These are phyloP conservation scores for Cancer borealis DNA, from an alignment of 2,888 invertebrate species.

Conservation along the genomic window DNA sequence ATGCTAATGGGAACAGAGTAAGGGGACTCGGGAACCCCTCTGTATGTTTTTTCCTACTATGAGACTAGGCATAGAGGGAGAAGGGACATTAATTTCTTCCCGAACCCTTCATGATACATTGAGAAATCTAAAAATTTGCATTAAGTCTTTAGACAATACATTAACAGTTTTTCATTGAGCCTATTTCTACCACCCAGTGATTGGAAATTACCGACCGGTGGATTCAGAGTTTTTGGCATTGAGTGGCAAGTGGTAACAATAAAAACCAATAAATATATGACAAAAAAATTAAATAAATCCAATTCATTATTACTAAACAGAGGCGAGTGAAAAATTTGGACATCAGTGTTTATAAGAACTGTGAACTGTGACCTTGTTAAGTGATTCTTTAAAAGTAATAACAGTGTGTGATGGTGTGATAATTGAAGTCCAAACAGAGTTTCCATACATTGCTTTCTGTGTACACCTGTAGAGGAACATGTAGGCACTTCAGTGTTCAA, in stretches of 20 bases:
- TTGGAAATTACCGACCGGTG: conserved; percentile 7
- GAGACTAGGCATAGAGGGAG: too few species aligned
- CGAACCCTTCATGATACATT: too few species aligned
- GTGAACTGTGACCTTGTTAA: background rate
- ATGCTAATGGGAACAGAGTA: too few species aligned
- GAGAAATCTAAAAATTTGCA: too few species aligned
- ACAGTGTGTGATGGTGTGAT: background rate
- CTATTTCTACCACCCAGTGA: conserved; percentile 12
- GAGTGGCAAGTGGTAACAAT: conserved; percentile 28
- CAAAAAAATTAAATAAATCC: background rate
- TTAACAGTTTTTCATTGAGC: too few species aligned
- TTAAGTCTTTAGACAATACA: too few species aligned
- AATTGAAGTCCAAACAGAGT: background rate
- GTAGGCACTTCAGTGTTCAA: background rate
- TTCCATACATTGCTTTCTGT: background rate
- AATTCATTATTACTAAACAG: too few species aligned
- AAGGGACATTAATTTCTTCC: too few species aligned
- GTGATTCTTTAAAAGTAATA: background rate
- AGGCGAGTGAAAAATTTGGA: too few species aligned
- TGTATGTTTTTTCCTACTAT: too few species aligned
- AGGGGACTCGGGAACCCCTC: too few species aligned
- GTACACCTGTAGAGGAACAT: background rate
- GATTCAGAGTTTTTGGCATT: background rate
- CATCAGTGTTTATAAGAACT: conserved; percentile 6
- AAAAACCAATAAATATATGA: background rate